A percentile compares a stretch with the other conserved stretches of the same genome.
Evolutionary conservation across 2,113 vertebrate genomes (phyloP).

Genomic region (Pholis gunnellus): DNA sequence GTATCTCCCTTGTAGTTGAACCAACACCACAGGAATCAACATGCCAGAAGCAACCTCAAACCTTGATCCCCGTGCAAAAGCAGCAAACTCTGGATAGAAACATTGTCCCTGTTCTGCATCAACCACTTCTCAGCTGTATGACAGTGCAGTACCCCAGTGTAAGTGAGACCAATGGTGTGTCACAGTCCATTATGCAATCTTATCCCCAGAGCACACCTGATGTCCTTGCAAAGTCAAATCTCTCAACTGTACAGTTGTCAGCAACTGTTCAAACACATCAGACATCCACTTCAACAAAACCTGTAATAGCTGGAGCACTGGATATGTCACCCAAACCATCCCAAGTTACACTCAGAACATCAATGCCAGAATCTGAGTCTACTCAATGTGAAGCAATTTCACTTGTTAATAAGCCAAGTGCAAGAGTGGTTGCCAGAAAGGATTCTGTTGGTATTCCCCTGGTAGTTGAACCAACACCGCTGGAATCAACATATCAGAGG

Average conservation of each 20-base stretch:
- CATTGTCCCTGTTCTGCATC: conserved; percentile 21
- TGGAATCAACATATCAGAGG: conserved; percentile 22
- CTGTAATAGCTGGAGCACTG: conserved; percentile 79
- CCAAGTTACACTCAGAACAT: conserved; percentile 41
- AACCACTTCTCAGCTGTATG: background rate
- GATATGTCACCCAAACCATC: conserved; percentile 81
- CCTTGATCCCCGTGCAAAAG: background rate
- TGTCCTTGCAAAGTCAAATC: background rate
- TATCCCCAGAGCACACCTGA: conserved; percentile 14
- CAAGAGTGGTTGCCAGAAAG: conserved; percentile 46
- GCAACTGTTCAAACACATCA: conserved; percentile 52
- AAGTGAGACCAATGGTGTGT: conserved; percentile 10
- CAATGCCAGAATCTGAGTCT: conserved; percentile 1
- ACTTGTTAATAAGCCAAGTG: conserved; percentile 71
- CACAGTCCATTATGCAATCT: conserved; percentile 29
- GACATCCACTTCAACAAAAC: conserved; percentile 59
- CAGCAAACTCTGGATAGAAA: conserved; percentile 8
- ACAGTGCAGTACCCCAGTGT: background rate
- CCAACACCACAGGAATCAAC: conserved; percentile 22
- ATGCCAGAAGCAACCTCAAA: conserved; percentile 27
- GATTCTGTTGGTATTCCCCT: conserved; percentile 65
- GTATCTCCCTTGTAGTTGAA: conserved; percentile 63
- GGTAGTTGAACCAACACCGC: conserved; percentile 54
- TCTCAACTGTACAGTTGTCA: background rate
- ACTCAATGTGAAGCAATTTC: conserved; percentile 57